phyloP scores from a whole-genome alignment of 2,888 invertebrate genomes.

The Eupithecia pulchellata region DNA sequence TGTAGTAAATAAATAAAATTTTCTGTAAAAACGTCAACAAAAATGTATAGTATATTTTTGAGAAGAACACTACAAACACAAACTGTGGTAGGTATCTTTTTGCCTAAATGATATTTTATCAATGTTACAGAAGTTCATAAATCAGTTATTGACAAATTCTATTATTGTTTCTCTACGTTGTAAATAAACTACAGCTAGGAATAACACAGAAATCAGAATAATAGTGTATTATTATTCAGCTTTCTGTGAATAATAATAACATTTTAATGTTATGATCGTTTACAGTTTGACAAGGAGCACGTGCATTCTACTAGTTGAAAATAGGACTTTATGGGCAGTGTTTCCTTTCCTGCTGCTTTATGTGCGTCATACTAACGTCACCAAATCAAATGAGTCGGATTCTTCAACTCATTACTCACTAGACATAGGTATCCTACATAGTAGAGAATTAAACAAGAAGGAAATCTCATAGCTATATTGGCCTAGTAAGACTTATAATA shows the following conservation, averaged over 20 bases:
- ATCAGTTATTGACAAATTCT: background rate
- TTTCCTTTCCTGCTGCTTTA: background rate
- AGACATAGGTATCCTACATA: too few species aligned
- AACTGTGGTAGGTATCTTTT: too few species aligned
- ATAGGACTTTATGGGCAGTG: background rate
- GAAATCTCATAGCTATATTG: too few species aligned
- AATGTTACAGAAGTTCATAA: background rate
- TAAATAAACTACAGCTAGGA: background rate
- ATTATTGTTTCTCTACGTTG: constrained; percentile 6
- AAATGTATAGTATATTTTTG: too few species aligned
- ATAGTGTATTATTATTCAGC: too few species aligned
- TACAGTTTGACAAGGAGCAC: constrained; percentile 19
- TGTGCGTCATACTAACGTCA: constrained; percentile 2
- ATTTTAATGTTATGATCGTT: constrained; percentile 5
- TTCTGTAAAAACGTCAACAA: too few species aligned
- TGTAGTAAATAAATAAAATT: too few species aligned
- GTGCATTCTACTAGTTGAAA: background rate
- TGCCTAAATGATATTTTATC: too few species aligned
- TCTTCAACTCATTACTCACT: background rate
- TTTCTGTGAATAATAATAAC: constrained; percentile 9
- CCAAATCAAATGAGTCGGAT: background rate
- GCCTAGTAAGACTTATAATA: too few species aligned
- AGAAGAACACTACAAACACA: too few species aligned
- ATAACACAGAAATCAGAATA: too few species aligned
- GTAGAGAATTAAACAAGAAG: too few species aligned